Conservation (phyloP, 2,113 vertebrate species). For the Megaptera novaeangliae region DNA sequence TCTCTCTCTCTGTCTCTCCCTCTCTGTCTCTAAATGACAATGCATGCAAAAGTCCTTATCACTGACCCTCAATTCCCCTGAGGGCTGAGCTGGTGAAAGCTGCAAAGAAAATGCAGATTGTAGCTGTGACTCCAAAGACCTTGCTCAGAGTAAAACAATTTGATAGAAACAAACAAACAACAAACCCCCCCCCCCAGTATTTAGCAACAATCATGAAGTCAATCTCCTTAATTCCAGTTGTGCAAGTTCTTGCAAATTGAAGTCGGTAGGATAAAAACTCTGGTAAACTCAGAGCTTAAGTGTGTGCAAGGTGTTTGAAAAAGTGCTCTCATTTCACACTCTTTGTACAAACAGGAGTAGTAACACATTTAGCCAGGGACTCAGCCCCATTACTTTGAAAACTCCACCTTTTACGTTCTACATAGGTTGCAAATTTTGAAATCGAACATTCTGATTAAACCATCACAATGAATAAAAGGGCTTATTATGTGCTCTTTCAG, state of each 20-base stretch:
- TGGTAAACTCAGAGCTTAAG: background rate
- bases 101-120: background rate
- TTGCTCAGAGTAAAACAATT: background rate
- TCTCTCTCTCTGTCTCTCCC: too few relatives aligned
- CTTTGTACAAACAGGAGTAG: background rate
- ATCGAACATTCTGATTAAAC: background rate
- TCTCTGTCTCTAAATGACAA: background rate
- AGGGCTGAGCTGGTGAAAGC: background rate
- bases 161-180: background rate
- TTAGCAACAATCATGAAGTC: background rate
- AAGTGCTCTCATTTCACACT: background rate
- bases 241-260: background rate
- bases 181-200: background rate
- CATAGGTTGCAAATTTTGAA: background rate
- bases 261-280: background rate
- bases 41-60: background rate
- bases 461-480: background rate
- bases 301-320: background rate
- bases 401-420: background rate
- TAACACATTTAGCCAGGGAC: background rate
- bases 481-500: background rate
- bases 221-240: background rate
- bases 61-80: background rate
- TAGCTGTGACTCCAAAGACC: background rate
- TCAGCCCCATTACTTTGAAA: background rate